Evolutionary conservation across 2,113 vertebrate species (phyloP).

Genomic region (Recurvirostra avosetta): DNA sequence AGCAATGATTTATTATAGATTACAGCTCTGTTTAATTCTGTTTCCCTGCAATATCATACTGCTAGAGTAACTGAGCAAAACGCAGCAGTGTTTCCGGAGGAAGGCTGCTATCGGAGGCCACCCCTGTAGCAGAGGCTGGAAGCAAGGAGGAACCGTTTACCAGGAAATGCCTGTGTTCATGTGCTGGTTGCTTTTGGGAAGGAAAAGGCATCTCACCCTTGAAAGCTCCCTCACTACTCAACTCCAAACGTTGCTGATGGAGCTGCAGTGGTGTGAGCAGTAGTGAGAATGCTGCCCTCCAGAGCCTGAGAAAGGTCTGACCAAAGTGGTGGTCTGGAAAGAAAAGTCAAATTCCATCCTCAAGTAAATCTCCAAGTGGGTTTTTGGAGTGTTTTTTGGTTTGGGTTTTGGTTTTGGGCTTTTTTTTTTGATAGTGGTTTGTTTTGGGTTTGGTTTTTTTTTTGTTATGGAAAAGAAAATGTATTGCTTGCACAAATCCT

Average conservation of each 20-base stretch:
- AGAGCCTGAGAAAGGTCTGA: not conserved
- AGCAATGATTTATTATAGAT: not conserved
- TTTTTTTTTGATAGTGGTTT: not conserved
- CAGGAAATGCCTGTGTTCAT: slow-evolving; percentile 5
- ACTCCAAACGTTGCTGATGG: not conserved
- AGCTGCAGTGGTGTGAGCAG: not conserved
- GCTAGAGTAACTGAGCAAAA: not conserved
- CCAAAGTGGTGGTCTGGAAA: not conserved
- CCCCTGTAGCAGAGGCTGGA: not conserved
- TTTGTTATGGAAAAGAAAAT: not conserved
- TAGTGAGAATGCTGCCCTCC: not conserved
- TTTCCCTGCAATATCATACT: not conserved
- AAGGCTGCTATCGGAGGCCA: slow-evolving; percentile 12
- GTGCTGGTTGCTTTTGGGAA: not conserved
- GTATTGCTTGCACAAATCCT: not conserved
- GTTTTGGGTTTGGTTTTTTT: not conserved
- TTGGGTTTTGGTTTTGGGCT: no score
- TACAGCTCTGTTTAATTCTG: not conserved
- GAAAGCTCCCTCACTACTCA: not conserved
- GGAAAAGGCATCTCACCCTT: not conserved
- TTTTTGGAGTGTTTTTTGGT: not conserved
- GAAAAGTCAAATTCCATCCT: not conserved
- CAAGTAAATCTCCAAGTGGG: not conserved
- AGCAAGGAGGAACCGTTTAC: not conserved
- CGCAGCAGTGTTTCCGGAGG: not conserved